phyloP scores from a whole-genome alignment of 30 jellyfish, hydroid and myxozoan genomes.

The Cassiopea andromeda region DNA sequence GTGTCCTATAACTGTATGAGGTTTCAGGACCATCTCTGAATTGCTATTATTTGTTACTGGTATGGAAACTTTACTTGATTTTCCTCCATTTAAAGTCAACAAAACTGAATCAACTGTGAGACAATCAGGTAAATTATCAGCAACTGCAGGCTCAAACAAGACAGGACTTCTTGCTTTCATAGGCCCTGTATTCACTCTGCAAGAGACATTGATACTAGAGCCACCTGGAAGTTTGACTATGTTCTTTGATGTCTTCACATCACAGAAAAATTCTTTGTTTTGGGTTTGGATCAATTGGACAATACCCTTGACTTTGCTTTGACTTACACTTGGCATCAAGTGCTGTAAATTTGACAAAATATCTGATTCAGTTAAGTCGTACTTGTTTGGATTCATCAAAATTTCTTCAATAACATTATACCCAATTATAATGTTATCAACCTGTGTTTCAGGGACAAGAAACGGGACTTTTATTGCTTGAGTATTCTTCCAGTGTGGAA shows the following conservation, averaged over 20 bases:
- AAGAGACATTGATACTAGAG: not conserved
- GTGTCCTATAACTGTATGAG: not conserved
- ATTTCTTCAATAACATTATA: constrained; percentile 39
- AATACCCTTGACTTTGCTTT: not conserved
- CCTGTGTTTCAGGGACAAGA: constrained; percentile 4
- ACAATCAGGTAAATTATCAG: constrained; percentile 4
- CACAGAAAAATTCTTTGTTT: constrained; percentile 6
- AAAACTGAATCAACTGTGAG: constrained; percentile 1
- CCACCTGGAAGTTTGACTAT: constrained; percentile 21
- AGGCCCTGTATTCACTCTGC: constrained; percentile 41
- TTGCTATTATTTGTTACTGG: not conserved
- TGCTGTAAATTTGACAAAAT: not conserved
- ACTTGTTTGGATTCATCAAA: not conserved
- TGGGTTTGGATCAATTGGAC: constrained; percentile 4
- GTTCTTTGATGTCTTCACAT: constrained; percentile 15
- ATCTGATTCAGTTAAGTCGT: not conserved
- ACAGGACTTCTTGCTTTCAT: constrained; percentile 13
- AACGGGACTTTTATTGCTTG: constrained; percentile 15
- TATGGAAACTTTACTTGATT: not conserved
- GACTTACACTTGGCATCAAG: not conserved
- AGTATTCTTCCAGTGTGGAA: not conserved
- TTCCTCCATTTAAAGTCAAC: not conserved
- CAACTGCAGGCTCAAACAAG: constrained; percentile 4
- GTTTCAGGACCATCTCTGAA: not conserved
- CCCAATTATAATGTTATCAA: constrained; percentile 7